A percentile compares a stretch with the other conserved stretches of the same genome.
phyloP scores from a whole-genome alignment of 2,888 invertebrate genomes.

The Pycnomerus fuliginosus region DNA sequence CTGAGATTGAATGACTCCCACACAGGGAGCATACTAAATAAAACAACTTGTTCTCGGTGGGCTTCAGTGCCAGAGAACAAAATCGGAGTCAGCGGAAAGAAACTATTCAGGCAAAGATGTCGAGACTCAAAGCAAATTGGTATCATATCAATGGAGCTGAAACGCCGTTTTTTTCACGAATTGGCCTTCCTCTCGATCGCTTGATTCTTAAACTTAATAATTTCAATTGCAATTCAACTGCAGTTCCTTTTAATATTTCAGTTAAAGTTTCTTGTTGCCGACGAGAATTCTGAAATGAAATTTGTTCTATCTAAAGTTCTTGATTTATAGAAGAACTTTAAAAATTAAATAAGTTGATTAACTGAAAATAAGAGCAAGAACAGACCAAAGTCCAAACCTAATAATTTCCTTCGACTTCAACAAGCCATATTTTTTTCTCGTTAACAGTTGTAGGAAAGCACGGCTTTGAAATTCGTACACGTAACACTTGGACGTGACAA shows the following conservation, averaged over 20 bases:
- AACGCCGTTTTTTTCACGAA: constrained; percentile 9
- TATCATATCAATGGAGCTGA: constrained; percentile 13
- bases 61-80: constrained; percentile 25
- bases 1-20: constrained; percentile 26
- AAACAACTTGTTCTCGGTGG: constrained; percentile 21
- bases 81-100: constrained; percentile 20
- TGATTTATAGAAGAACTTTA: constrained; percentile 3
- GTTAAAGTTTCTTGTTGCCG: constrained; percentile 7
- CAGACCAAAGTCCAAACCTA: constrained; percentile 17
- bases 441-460: constrained; percentile 23
- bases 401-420: constrained; percentile 19
- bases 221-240: background rate
- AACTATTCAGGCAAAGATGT: constrained; percentile 18
- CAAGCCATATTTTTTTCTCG: constrained; percentile 22
- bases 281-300: constrained; percentile 2
- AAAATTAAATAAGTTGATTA: constrained; percentile 16
- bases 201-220: no score
- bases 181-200: constrained; percentile 1
- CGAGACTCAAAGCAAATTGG: constrained; percentile 21
- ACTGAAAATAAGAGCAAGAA: constrained; percentile 6
- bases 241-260: constrained; percentile 1
- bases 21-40: constrained; percentile 24
- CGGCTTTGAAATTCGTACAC: constrained; percentile 24
- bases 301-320: constrained; percentile 2
- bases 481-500: constrained; percentile 29